Conservation (phyloP, 2,113 vertebrate species). For the Notiomystis cincta region DNA sequence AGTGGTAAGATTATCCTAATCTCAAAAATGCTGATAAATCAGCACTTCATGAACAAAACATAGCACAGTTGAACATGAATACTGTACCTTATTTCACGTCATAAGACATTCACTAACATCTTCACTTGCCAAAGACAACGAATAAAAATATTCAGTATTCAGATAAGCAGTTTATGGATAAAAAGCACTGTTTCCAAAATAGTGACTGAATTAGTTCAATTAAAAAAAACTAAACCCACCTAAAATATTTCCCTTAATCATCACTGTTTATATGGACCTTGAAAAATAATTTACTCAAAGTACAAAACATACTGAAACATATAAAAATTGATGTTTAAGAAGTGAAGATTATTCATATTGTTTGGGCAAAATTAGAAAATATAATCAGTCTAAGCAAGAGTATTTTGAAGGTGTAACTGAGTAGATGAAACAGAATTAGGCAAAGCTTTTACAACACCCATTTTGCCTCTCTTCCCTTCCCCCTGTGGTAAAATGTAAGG, state of each 20-base stretch:
- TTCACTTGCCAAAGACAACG: neutral
- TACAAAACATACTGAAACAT: neutral
- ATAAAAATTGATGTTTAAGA: neutral
- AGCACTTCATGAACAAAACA: neutral
- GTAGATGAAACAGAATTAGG: neutral
- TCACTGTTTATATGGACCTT: neutral
- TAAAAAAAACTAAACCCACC: neutral
- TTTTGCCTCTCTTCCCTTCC: neutral
- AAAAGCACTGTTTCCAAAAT: neutral
- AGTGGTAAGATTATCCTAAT: neutral
- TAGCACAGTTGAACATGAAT: neutral
- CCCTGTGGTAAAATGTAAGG: neutral
- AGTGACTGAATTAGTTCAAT: neutral
- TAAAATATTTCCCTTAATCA: neutral
- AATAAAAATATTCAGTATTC: neutral
- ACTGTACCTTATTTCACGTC: neutral
- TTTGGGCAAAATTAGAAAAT: neutral
- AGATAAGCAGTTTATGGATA: neutral
- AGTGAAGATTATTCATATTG: neutral
- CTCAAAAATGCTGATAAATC: neutral
- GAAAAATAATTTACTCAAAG: neutral
- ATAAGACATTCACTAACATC: neutral
- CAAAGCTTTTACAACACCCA: neutral
- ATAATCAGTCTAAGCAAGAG: neutral
- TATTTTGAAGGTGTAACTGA: neutral